These are phyloP conservation scores for Benthosema pterotum DNA, from an alignment of 2,797 vertebrate genomes.

Conservation along the genomic window DNA sequence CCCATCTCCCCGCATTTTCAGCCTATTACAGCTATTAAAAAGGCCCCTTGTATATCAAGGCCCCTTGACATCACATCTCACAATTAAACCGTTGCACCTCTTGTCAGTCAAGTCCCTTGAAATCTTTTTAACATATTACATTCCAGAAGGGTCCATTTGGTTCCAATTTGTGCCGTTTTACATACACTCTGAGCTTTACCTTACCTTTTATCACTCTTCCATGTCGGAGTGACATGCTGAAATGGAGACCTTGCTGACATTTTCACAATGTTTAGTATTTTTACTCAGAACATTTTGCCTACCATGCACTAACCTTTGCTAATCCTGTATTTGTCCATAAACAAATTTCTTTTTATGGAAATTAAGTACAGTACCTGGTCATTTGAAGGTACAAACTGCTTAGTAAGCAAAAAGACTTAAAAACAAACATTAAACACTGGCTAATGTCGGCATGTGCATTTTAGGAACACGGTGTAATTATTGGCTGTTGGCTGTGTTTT, in stretches of 20 bases:
- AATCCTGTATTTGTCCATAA: slow-evolving; percentile 57
- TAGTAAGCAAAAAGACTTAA: neutral
- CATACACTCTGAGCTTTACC: too few species aligned
- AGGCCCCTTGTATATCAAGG: too few species aligned
- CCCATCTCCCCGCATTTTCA: too few species aligned
- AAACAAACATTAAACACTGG: neutral
- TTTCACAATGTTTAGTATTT: slow-evolving; percentile 18
- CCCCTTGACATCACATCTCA: too few species aligned
- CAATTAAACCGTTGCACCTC: too few species aligned
- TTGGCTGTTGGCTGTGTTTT: neutral
- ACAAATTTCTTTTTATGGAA: slow-evolving; percentile 19
- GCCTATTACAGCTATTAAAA: too few species aligned
- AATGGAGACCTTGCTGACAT: slow-evolving; percentile 23
- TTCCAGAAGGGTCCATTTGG: too few species aligned
- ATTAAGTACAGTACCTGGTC: slow-evolving; percentile 20
- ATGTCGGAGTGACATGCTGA: neutral
- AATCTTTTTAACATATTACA: neutral
- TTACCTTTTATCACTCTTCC: too few species aligned
- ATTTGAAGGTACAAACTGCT: neutral
- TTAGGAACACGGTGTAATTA: neutral
- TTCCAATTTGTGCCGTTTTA: too few species aligned
- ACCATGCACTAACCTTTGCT: slow-evolving; percentile 24
- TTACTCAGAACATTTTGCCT: slow-evolving; percentile 13
- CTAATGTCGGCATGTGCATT: slow-evolving; percentile 1
- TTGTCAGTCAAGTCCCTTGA: too few species aligned